Evolutionary conservation across 2,797 vertebrate genomes (phyloP), one percentile per base, ranked within the genome.

Genomic region (Brotula barbata): DNA sequence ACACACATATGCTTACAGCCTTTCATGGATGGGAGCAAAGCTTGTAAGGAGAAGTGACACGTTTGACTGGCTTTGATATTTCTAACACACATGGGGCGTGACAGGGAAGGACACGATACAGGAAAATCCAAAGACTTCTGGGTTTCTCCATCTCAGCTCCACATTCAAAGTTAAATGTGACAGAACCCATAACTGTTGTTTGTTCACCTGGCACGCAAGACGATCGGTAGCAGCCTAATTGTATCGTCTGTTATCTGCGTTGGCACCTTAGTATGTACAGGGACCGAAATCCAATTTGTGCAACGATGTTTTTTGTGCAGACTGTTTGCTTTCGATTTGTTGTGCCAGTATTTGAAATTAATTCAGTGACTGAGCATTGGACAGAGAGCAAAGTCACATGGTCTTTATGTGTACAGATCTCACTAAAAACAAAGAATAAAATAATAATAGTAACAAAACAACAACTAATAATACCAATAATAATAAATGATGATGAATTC

Each of bases 311-410:
- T 58, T 60, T 54, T 79, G 64, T 74, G 71, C 64, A 59, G 67
- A 75, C 81, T 72, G 74, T 75, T 78, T 46, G 12, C 47, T 58
- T 74, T 68, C 75, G 78, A 78, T 85, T 80, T 81, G 79, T 81
- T 78, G 68, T 79, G 58, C 55, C 50, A 78, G 82, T 77, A 78
- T 82, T 82, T 83, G 73, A 57, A 78, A 80, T 82, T 81, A 78
- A 79, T 66, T 82, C 49, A 57, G 65, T 63, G 51, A 77, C 70
- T 82, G 52, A 52, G 65, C 67, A 71, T 57, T 80, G 50, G n/a
- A 43, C 74, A 54, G 58, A 67, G n/a, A n/a, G n/a, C 71, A 69
- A 65, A 51, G 56, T 74, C 62, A 53, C 12, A 1, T 51, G 58
- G 50, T 23, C 37, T 58, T n/a, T 55, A 13, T 58, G 45, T 60